Base-by-base conservation (phyloP, 2,113 vertebrate genomes). In the Triplophysa rosa region DNA sequence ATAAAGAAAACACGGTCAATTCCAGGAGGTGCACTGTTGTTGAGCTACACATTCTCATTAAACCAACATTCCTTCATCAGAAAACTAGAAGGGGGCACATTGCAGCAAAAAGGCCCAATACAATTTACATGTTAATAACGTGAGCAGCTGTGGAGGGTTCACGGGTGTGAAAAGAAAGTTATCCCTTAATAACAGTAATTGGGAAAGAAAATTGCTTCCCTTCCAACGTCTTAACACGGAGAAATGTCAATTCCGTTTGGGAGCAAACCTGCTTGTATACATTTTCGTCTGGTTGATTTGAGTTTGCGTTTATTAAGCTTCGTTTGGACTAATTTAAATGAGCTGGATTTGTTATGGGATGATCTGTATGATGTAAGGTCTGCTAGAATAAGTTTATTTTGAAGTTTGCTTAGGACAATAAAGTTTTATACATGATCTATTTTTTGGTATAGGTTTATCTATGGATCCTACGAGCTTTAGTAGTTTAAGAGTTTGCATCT, bases 121-220 rank as follows among this genome's bases (percentile, higher is more conserved):
- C 86, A 90, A 61, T 91, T 84, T 89, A 86, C 89, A 89, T 88
- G 84, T 87, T 90, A 90, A 91, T 90, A 89, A 90, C 86, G 81
- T 84, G 86, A 81, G 80, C 93, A 93, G 92, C 92, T 93, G 92
- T 77, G 72, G 2, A 79, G 87, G 86, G 85, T 85, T 85, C 73
- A 86, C 78, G 84, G 88, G 87, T 80, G 88, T 85, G 86, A 88
- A 87, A 90, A 82, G 86, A 90, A 91, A 89, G 91, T 91, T 91
- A 91, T 82, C 83, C 85, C 84, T 88, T 94, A 91, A 93, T 93
- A 93, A 92, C 89, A 89, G 90, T 91, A 92, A 93, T 93, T 91
- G 89, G 85, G 89, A 86, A 16, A 90, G 88, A 61, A 87, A 87
- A 92, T 91, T 26, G 86, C 84, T 86, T 89, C 89, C 91, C 86